Base-by-base conservation (phyloP, 2,113 vertebrate species). In the Mormyrus lacerda region DNA sequence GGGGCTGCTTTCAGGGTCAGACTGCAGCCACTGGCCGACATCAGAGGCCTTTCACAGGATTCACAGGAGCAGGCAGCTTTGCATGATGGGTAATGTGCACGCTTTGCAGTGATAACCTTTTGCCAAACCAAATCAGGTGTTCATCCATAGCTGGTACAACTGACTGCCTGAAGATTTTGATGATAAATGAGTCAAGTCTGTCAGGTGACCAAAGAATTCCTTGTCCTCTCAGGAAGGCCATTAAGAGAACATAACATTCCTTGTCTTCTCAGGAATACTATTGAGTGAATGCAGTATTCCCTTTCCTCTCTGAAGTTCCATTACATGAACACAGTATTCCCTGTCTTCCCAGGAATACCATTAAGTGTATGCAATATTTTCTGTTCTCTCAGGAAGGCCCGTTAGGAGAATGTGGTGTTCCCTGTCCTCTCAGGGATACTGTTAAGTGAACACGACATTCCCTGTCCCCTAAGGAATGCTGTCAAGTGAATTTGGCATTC, bases 1-100 rank as follows among this genome's bases (percentile, higher is more conserved):
- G 92, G 91, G 91, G 94, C 90, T 17, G 19, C 0, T 55, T n/a
- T 11, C 82, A 45, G 39, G 35, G 21, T 84, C 42, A 45, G 39
- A 17, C 76, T 69, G 27, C 42, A 35, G 35, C 73, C 35, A 19
- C 31, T 79, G 73, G 31, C 73, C 73, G 6, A 42, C 73, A 79
- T 1, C 31, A 19, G 73, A 79, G 45, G 82, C 44, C 82, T 47
- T 47, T 47, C 82, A 84, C 44, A 84, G 35, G 39, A 47, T 47
- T 47, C 39, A n/a, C 82, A 84, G 82, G 21, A 84, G 35, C 31
- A 7, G 73, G 35, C 35, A 19, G 73, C 73, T 79, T 35, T 39
- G 73, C 73, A 79, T 79, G 73, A 79, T 79, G 73, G 73, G 73
- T 79, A 79, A 79, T 79, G 73, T 79, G 73, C n/a, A 69, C 10